These are phyloP conservation scores for Agapostemon virescens DNA, from an alignment of 2,888 invertebrate species.

Conservation along the genomic window DNA sequence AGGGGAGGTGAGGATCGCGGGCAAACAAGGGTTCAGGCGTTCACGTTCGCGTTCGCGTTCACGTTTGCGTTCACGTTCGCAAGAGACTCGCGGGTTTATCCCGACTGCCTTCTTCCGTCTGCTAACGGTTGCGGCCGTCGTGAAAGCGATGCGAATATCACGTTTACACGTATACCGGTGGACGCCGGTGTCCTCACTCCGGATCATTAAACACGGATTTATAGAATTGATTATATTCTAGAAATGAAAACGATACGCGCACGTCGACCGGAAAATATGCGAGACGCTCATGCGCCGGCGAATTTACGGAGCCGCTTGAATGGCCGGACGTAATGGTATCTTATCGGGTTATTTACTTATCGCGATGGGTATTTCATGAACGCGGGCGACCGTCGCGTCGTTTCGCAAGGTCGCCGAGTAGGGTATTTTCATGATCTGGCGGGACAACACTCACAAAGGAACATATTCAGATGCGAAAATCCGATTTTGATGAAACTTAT, in stretches of 20 bases:
- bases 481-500: too few relatives aligned
- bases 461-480: too few relatives aligned
- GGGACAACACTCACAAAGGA: too few relatives aligned
- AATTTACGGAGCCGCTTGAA: conserved; percentile 39
- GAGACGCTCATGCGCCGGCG: not conserved
- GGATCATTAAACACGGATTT: conserved; percentile 56
- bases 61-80: conserved; percentile 49
- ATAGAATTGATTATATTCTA: conserved; percentile 56
- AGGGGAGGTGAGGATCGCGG: conserved; percentile 56
- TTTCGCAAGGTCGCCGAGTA: not conserved
- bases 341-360: conserved; percentile 52
- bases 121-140: conserved; percentile 45
- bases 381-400: not conserved
- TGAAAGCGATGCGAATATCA: conserved; percentile 53
- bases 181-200: conserved; percentile 34
- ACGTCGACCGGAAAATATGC: conserved; percentile 36
- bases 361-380: conserved; percentile 31
- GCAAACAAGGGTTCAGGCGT: conserved; percentile 47
- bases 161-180: conserved; percentile 46
- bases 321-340: conserved; percentile 32
- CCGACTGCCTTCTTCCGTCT: conserved; percentile 11
- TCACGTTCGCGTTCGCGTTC: conserved; percentile 25
- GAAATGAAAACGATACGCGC: conserved; percentile 44
- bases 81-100: conserved; percentile 32
- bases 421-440: too few relatives aligned